Evolutionary conservation across 2,797 vertebrate genomes (phyloP), one percentile per base, ranked within the genome.

Genomic region (Heteromormyrus szaboi): DNA sequence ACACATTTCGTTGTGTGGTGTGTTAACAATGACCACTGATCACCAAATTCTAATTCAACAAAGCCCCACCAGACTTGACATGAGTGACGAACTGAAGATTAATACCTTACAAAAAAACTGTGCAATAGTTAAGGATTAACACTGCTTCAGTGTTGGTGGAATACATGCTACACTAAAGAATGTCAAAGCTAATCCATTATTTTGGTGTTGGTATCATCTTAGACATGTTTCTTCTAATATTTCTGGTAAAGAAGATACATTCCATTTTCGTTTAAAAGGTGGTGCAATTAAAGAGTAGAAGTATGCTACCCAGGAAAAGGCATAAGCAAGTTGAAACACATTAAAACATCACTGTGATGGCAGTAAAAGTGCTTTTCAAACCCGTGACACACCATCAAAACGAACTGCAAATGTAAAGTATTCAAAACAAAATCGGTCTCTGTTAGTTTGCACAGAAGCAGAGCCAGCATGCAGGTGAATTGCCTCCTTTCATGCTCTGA

Each of bases 331-430:
- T 79, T 83, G 41, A 88, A 88, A 54, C 87, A 48, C n/a, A 72
- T 65, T 22, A 50, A n/a, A 87, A 46, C 50, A 14, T 46, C 12
- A 48, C 53, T 56, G 53, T 56, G 53, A n/a, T n/a, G 19, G 19
- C 53, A 88, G 53, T 29, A 88, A 81, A 88, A 88, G 41, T 33
- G 22, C 33, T 88, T 88, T 88, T 88, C 50, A 53, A 51, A 68
- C 48, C 87, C 68, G 54, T 88, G 51, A 50, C 68, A 37, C n/a
- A 59, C 56, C 56, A 0, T 81, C 87, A 88, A 88, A 56, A 37
- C 33, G n/a, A 4, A 44, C 29, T 54, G 29, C 25, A 48, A 79
- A 79, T 79, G 46, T 25, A 81, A 51, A 29, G 11, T 48, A 50
- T 87, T 87, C 86, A 87, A 87, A 87, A 79, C 33, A 88, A 88